Evolutionary conservation across 2,888 invertebrate genomes (phyloP).

Genomic region (Orgyia antiqua): DNA sequence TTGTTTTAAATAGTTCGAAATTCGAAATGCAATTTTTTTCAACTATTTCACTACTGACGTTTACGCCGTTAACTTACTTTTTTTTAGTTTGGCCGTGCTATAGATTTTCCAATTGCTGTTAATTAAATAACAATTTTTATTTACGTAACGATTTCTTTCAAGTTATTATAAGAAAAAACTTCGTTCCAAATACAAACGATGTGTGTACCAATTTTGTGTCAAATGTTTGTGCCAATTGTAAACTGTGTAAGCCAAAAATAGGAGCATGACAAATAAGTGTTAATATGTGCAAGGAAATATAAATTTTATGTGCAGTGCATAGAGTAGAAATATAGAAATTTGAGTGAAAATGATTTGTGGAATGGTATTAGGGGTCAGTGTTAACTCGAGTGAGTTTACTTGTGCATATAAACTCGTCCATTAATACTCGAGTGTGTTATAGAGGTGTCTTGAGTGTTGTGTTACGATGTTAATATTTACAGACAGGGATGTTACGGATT

Average conservation of each 20-base stretch:
- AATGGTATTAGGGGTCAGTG: slow-evolving; percentile 30
- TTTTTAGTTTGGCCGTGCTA: too few species aligned
- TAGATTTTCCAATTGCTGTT: too few species aligned
- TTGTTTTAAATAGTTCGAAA: too few species aligned
- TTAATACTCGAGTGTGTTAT: slow-evolving; percentile 27
- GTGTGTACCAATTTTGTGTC: slow-evolving; percentile 43
- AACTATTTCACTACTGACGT: too few species aligned
- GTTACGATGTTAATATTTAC: slow-evolving; percentile 28
- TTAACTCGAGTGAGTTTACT: slow-evolving; percentile 26
- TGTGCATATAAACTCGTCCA: slow-evolving; percentile 39
- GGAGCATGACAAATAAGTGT: slow-evolving; percentile 54
- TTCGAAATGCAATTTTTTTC: too few species aligned
- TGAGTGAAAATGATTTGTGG: slow-evolving; percentile 55
- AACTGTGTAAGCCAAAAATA: slow-evolving; percentile 52
- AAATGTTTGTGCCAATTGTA: slow-evolving; percentile 49
- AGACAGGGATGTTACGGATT: slow-evolving; percentile 31
- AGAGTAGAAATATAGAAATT: slow-evolving; percentile 59
- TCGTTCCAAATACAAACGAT: slow-evolving; percentile 24
- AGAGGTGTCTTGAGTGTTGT: slow-evolving; percentile 21
- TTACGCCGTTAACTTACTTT: too few species aligned
- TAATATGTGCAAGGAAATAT: slow-evolving; percentile 64
- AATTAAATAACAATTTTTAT: too few species aligned
- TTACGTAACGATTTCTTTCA: too few species aligned
- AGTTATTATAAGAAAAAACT: too few species aligned
- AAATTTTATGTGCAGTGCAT: slow-evolving; percentile 73